A percentile compares a stretch with the other conserved stretches of the same genome.
These are phyloP conservation scores for Rhagologus leucostigma DNA, from an alignment of 2,113 vertebrate species.

Conservation along the genomic window DNA sequence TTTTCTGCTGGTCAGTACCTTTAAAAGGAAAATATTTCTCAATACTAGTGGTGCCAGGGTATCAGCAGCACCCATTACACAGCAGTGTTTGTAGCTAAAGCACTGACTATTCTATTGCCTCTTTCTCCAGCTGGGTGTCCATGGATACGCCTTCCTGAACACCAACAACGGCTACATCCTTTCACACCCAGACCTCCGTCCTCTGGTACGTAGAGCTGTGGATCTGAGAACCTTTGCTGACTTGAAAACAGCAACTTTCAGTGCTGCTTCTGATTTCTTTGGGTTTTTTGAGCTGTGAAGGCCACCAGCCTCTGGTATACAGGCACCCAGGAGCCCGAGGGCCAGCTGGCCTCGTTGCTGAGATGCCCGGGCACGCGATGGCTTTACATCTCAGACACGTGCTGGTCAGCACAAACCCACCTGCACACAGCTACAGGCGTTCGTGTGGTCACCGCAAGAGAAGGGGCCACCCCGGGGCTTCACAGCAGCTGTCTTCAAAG, in stretches of 20 bases:
- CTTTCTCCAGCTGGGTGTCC: conserved; percentile 84
- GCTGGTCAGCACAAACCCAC: background rate
- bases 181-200: conserved; percentile 92
- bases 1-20: background rate
- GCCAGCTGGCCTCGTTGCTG: background rate
- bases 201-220: conserved; percentile 79
- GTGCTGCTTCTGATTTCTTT: background rate
- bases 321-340: background rate
- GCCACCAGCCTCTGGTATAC: background rate
- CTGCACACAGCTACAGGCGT: fast-evolving
- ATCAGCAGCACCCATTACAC: background rate
- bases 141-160: conserved; percentile 91
- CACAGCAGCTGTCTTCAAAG: background rate
- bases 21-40: background rate
- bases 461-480: background rate
- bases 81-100: background rate
- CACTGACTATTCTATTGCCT: background rate
- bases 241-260: background rate
- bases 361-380: fast-evolving
- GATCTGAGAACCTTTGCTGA: background rate
- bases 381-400: background rate
- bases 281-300: background rate
- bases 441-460: background rate
- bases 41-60: background rate
- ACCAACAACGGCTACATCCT: conserved; percentile 97